Evolutionary conservation across 2,113 vertebrate genomes (phyloP), one percentile per base, ranked within the genome.

Genomic region (Gambusia holbrooki): DNA sequence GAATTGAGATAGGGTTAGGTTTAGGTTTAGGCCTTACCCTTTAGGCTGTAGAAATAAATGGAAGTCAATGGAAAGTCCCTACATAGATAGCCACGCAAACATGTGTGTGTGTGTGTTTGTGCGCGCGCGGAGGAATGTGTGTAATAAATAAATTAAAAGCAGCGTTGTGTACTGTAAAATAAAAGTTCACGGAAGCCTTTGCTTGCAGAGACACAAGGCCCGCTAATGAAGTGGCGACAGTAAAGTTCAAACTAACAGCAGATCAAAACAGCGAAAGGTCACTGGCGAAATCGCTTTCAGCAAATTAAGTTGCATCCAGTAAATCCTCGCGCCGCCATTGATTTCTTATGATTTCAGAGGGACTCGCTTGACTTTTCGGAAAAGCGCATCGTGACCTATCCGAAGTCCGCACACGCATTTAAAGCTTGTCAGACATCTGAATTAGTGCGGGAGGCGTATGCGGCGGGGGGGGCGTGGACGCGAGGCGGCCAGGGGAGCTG

Each of bases 191-290:
- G 60, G 5, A 1, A 40, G 19, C 54, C 33, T 4, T 12, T 33
- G 22, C 58, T 45, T 66, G 62, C 62, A 81, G 72, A 6, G 19
- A 82, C 64, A 48, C 29, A 17, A 72, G 40, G 35, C 35, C 71
- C 69, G 51, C 62, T 37, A 29, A 73, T 45, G 54, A 73, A 74
- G 76, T 11, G 28, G 60, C 63, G 81, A 69, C 17, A 48, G 66
- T 68, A 54, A 15, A 73, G 64, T 75, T 62, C 66, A 10, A 65
- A 84, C 73, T 80, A 83, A 83, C 85, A 75, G 81, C 84, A 75
- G 73, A 84, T 80, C 58, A 61, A 40, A 84, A 58, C 10, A 51
- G n/a, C 65, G 65, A 83, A 89, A 91, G 91, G 88, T 90, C 86
- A 92, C 63, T 74, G 30, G 85, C 73, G 63, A 73, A 86, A 83